Conservation (phyloP, 2,797 vertebrate genomes). For the Falco peregrinus region DNA sequence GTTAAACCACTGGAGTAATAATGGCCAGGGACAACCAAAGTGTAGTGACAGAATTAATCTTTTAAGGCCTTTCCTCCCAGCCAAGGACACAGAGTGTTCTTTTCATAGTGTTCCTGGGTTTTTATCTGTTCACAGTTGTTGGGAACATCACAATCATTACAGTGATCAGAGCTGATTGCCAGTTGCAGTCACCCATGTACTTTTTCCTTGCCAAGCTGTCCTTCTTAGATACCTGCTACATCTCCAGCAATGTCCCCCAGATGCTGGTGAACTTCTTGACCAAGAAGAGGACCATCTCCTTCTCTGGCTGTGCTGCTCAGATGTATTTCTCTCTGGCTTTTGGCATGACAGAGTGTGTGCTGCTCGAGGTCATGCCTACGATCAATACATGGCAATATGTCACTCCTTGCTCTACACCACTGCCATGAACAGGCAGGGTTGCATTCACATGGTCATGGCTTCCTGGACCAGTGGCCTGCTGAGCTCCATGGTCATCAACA, state of each 20-base stretch:
- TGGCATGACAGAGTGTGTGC: constrained; percentile 65
- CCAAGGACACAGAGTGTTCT: constrained; percentile 30
- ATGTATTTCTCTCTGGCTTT: constrained; percentile 64
- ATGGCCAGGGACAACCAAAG: background rate
- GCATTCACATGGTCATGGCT: constrained; percentile 19
- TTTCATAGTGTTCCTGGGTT: constrained; percentile 46
- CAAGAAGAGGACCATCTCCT: constrained; percentile 52
- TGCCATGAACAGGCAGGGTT: constrained; percentile 28
- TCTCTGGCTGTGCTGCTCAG: constrained; percentile 55
- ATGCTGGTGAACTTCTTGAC: constrained; percentile 61
- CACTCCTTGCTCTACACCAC: constrained; percentile 52
- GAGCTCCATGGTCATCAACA: constrained; percentile 50
- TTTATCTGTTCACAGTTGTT: constrained; percentile 44
- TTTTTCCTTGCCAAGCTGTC: constrained; percentile 68
- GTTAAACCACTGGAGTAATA: background rate
- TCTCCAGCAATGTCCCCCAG: constrained; percentile 48
- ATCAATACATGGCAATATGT: constrained; percentile 62
- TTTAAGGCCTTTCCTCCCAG: constrained; percentile 62
- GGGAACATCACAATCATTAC: constrained; percentile 47
- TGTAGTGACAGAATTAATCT: constrained; percentile 46
- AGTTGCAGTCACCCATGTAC: constrained; percentile 64
- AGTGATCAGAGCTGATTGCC: constrained; percentile 26
- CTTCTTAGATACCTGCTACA: constrained; percentile 60
- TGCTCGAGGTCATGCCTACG: constrained; percentile 69
- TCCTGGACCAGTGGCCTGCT: constrained; percentile 63